These are phyloP conservation scores for Platysteira castanea DNA, from an alignment of 2,113 vertebrate species.

Conservation along the genomic window DNA sequence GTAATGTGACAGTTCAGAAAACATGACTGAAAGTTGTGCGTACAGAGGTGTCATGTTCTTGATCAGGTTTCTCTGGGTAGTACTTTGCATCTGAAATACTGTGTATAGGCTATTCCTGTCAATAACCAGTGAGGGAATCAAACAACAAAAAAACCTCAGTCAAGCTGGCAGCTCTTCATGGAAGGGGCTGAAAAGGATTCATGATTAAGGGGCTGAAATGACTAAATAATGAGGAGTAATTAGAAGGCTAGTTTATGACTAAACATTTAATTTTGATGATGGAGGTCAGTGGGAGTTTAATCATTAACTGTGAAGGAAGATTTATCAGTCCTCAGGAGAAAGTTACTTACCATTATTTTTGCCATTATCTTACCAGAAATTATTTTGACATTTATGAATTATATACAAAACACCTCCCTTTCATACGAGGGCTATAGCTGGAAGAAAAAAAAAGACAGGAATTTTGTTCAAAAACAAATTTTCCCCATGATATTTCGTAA, in stretches of 20 bases:
- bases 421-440: neutral
- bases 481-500: neutral
- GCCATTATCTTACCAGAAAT: neutral
- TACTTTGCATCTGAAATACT: neutral
- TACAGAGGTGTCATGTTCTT: neutral
- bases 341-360: neutral
- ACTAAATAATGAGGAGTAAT: slow-evolving; percentile 23
- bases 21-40: neutral
- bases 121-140: neutral
- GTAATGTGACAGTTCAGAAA: neutral
- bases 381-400: neutral
- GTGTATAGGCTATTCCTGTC: neutral
- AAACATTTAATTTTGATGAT: slow-evolving; percentile 22
- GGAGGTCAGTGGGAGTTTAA: slow-evolving; percentile 8
- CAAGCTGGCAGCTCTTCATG: neutral
- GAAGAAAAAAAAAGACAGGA: neutral
- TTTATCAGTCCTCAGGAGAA: neutral
- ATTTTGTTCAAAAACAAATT: neutral
- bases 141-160: neutral
- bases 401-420: rapidly evolving
- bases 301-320: neutral
- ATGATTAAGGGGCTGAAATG: neutral
- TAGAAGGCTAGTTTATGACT: slow-evolving; percentile 14
- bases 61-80: neutral
- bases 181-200: neutral